These are phyloP conservation scores for Gadopsis marmoratus DNA, from an alignment of 2,797 vertebrate genomes.

Conservation along the genomic window DNA sequence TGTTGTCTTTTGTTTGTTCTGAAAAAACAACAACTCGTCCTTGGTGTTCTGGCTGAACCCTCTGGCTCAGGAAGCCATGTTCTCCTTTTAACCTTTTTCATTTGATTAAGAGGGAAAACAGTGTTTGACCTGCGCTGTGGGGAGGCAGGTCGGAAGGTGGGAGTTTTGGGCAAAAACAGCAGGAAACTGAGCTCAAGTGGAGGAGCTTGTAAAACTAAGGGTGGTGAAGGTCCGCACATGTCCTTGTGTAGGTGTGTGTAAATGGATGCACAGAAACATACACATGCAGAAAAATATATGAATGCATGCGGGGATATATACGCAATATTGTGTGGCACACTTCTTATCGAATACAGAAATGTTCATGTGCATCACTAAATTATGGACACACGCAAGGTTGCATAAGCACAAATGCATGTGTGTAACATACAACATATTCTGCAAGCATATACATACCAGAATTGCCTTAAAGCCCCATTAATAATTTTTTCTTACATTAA, in stretches of 20 bases:
- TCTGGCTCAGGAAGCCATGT: conserved; percentile 65
- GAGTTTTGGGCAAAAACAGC: conserved; percentile 72
- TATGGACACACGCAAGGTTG: neutral
- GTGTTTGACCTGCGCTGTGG: conserved; percentile 62
- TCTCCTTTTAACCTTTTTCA: conserved; percentile 77
- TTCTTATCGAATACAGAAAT: neutral
- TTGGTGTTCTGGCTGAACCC: conserved; percentile 67
- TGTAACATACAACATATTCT: neutral
- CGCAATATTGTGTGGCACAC: neutral
- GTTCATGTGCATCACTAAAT: neutral
- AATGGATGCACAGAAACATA: neutral
- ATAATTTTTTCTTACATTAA: too few relatives aligned
- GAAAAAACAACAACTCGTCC: conserved; percentile 54
- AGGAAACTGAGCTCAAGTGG: conserved; percentile 54
- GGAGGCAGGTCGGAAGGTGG: conserved; percentile 62
- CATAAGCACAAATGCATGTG: neutral
- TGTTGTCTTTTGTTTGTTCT: too few relatives aligned
- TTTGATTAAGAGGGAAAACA: conserved; percentile 76
- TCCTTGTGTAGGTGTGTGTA: conserved; percentile 1
- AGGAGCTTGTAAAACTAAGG: conserved; percentile 49
- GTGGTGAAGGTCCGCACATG: conserved; percentile 45
- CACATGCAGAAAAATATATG: neutral
- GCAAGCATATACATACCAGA: neutral
- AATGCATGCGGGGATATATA: neutral
- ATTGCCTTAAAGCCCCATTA: neutral